Evolutionary conservation across 2,797 vertebrate species (phyloP), one percentile per base, ranked within the genome.

Genomic region (Trichosurus vulpecula): DNA sequence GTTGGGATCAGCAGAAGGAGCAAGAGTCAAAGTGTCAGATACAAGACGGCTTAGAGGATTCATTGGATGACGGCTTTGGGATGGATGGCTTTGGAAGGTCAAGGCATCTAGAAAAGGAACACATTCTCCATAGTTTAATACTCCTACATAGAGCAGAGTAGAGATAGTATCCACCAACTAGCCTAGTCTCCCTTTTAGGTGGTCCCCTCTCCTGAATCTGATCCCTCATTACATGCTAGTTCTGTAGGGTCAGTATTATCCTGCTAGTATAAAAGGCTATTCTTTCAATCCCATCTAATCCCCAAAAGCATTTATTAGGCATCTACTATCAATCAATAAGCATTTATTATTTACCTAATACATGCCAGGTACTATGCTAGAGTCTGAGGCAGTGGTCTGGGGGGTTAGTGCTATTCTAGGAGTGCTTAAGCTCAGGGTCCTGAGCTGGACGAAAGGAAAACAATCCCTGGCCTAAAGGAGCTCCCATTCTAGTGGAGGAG

Each of bases 1-100:
- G 8, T 53, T 55, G 54, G 41, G 90, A 52, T 93, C 94, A 51
- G 92, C 81, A 54, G 93, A 93, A 95, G 52, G 93, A 96, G 95
- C 94, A 11, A 93, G 19, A 51, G 56, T 90, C 54, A 66, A 6
- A 94, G 47, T 92, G 52, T 41, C 93, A 91, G 57, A 19, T 93
- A 51, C 91, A 91, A n/a, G 5, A 31, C 16, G 57, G 10, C 54
- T 91, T 90, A 95, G 61, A 93, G 94, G 29, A 93, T 57, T 54
- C 74, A 87, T 92, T 9, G 22, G 14, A 22, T 4, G 1, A 10
- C 91, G 52, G 93, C 94, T 96, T 87, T 54, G 5, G 35, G 52
- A 91, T 56, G 35, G 52, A 91, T 56, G 47, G 30, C 41, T 90
- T 16, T n/a, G 57, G 35, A 96, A 95, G 41, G 22, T 89, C 6